Conservation (phyloP, 53 echinoderm and acorn worm species). For the Luidia sarsii region DNA sequence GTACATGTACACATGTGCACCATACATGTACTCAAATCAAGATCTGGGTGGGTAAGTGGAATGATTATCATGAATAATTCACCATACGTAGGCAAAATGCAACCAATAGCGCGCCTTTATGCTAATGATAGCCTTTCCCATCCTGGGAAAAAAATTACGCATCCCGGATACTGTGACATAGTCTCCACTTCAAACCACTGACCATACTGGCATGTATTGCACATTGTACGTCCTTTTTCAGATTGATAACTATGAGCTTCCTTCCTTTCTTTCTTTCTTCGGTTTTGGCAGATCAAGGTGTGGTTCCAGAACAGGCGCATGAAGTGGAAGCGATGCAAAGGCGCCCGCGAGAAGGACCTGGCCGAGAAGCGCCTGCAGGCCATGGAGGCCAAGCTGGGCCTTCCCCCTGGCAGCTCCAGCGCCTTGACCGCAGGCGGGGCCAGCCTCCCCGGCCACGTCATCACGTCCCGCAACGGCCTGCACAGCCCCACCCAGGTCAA, state of each 20-base stretch:
- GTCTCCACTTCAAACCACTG: too few species aligned
- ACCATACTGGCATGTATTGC: too few species aligned
- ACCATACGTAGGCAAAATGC: too few species aligned
- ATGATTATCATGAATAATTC: too few species aligned
- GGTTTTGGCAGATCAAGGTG: conserved; percentile 82
- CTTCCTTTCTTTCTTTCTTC: conserved; percentile 1
- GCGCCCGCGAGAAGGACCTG: conserved; percentile 96
- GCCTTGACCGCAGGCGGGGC: conserved; percentile 70
- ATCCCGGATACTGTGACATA: too few species aligned
- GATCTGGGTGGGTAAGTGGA: too few species aligned
- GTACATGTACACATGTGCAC: too few species aligned
- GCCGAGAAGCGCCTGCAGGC: conserved; percentile 95
- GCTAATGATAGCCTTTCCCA: too few species aligned
- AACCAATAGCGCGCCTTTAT: too few species aligned
- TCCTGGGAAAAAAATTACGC: too few species aligned
- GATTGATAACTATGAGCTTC: background rate
- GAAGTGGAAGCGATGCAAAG: conserved; percentile 99
- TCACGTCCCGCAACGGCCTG: conserved; percentile 54
- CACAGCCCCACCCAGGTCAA: conserved; percentile 38
- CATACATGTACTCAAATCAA: too few species aligned
- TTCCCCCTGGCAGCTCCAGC: conserved; percentile 93
- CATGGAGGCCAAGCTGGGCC: conserved; percentile 95
- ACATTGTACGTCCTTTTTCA: background rate
- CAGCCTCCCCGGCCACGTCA: conserved; percentile 63
- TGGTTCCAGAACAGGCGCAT: conserved; percentile 99